Conservation (phyloP, 1,140 invertebrate species). For the Dreissena rostriformis region DNA sequence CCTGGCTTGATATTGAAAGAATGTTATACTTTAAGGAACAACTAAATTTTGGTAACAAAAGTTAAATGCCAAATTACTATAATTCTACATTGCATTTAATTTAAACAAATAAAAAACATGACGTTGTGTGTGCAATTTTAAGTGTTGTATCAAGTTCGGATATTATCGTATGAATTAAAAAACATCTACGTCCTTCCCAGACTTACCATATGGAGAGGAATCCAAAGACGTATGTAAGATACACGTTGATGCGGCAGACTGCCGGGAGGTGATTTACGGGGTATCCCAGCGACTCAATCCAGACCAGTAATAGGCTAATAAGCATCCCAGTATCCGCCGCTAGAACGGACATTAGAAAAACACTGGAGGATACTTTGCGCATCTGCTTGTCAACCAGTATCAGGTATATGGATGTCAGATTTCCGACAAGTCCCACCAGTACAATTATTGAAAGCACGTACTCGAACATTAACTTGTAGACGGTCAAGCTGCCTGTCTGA, state of each 20-base stretch:
- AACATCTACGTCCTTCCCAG: neutral
- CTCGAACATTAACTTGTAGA: conserved; percentile 51
- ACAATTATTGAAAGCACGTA: conserved; percentile 65
- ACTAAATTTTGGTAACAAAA: no score
- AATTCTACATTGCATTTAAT: no score
- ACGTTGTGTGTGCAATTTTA: no score
- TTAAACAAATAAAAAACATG: no score
- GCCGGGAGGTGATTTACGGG: conserved; percentile 55
- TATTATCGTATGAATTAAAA: neutral
- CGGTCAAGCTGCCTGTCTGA: neutral
- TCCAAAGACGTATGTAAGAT: conserved; percentile 87
- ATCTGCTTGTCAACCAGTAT: conserved; percentile 58
- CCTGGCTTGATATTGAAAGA: no score
- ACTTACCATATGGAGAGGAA: conserved; percentile 89
- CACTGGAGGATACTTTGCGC: conserved; percentile 61
- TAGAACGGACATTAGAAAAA: conserved; percentile 67
- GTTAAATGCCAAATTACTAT: no score
- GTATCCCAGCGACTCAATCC: conserved; percentile 63
- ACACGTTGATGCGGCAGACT: conserved; percentile 87
- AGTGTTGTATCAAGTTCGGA: neutral
- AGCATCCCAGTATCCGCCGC: conserved; percentile 64
- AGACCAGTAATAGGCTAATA: conserved; percentile 62
- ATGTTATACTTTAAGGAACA: no score
- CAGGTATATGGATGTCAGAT: conserved; percentile 57
- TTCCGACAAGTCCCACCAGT: conserved; percentile 59